A percentile compares a stretch with the other conserved stretches of the same genome.
Evolutionary conservation across 2,888 invertebrate genomes (phyloP).

Genomic region (Athetis lepigone): DNA sequence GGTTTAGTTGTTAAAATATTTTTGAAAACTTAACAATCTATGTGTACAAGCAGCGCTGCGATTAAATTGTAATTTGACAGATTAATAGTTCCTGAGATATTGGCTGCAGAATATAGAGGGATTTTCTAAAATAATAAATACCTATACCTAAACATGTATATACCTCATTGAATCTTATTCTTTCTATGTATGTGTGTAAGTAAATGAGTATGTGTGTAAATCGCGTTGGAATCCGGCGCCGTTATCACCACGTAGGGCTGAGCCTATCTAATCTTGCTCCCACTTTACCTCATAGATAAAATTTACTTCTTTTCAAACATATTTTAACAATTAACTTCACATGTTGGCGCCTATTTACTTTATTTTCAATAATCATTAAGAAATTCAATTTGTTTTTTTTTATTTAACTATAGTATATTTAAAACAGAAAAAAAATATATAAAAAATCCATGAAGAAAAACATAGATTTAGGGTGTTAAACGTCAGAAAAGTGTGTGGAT

Average conservation of each 20-base stretch:
- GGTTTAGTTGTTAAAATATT: conserved; percentile 15
- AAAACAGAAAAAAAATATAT: background rate
- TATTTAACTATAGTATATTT: background rate
- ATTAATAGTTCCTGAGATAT: background rate
- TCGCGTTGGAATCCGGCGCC: conserved; percentile 78
- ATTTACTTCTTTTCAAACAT: conserved; percentile 73
- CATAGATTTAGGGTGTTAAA: background rate
- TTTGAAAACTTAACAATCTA: conserved; percentile 3
- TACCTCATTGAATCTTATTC: conserved; percentile 24
- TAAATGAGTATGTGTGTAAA: conserved; percentile 72
- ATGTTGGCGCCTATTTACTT: conserved; percentile 33
- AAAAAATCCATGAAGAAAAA: background rate
- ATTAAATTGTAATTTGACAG: background rate
- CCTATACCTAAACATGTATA: conserved; percentile 35
- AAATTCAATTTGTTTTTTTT: conserved; percentile 5
- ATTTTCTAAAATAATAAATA: conserved; percentile 14
- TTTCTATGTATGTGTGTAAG: conserved; percentile 36
- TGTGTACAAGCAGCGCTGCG: background rate
- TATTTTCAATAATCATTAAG: conserved; percentile 18
- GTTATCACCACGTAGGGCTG: conserved; percentile 85
- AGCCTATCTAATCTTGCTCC: conserved; percentile 85
- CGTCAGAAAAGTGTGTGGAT: background rate
- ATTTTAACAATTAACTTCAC: conserved; percentile 66
- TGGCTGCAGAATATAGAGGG: background rate
- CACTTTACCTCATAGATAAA: conserved; percentile 80